Evolutionary conservation across 2,797 vertebrate species (phyloP), one percentile per base, ranked within the genome.

Genomic region (Mallotus villosus): DNA sequence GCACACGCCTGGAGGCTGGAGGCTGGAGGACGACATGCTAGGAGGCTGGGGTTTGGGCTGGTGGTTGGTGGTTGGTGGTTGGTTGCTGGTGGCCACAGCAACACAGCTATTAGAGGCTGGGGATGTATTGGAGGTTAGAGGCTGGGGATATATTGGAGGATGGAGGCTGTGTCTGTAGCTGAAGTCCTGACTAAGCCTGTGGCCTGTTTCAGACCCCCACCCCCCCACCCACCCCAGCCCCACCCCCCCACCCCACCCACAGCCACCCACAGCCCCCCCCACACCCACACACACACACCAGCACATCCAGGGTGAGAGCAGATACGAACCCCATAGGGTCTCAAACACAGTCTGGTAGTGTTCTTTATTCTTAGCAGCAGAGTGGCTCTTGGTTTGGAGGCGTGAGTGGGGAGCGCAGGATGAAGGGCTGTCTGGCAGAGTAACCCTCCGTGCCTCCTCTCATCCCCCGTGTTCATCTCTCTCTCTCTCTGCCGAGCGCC

Each of bases 401-500:
- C 55, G 1, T 22, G 22, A 58, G 22, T 11, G 8, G 11, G 8
- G 37, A 41, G 21, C 5, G 17, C 60, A 62, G 60, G 60, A 29
- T 25, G 8, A 25, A 27, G 59, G 25, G 24, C 9, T 61, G 24
- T 61, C 59, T 61, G 24, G 59, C 11, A 2, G 59, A 61, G 22
- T 11, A 58, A 19, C 53, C 5, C 19, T 58, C 55, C 8, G 55
- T 21, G 19, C 53, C n/a, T 41, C 53, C n/a, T 22, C 37, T 60
- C 72, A 65, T 64, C 63, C 60, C 1, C n/a, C 41, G 73, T 11
- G 55, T 58, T 7, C 1, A 19, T 58, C 19, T 58, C 16, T 55
- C n/a, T n/a, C n/a, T n/a, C n/a, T n/a, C 16, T 55, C 72, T 75
- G 49, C 58, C 37, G 66, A 78, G 76, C 75, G 77, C 80, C 58